Evolutionary conservation across 2,888 invertebrate species (phyloP).

Genomic region (Endotricha flammealis): DNA sequence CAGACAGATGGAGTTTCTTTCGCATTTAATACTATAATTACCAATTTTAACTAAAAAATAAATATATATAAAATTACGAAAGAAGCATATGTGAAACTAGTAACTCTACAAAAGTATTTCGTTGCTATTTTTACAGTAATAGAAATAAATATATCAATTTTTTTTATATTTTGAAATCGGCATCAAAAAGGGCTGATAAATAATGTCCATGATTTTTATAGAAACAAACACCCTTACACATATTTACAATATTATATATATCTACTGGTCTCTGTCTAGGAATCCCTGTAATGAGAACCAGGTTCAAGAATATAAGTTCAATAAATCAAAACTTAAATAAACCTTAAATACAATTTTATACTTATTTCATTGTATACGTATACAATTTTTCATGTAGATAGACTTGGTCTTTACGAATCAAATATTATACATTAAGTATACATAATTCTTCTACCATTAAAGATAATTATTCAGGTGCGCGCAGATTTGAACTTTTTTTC

Average conservation of each 20-base stretch:
- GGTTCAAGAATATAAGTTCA: neutral
- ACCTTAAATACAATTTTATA: neutral
- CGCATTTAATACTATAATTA: too few relatives aligned
- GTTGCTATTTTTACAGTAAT: too few relatives aligned
- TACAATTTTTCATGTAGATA: neutral
- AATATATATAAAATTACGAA: too few relatives aligned
- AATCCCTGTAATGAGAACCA: neutral
- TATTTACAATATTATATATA: neutral
- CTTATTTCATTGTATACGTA: neutral
- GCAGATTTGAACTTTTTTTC: neutral
- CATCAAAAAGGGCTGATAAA: too few relatives aligned
- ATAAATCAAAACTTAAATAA: neutral
- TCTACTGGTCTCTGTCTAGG: neutral
- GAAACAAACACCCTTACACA: neutral
- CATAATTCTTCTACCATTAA: neutral
- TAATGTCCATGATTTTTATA: neutral
- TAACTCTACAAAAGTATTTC: too few relatives aligned
- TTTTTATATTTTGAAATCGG: too few relatives aligned
- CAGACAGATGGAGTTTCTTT: too few relatives aligned
- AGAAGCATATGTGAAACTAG: too few relatives aligned
- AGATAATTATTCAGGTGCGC: neutral
- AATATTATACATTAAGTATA: neutral
- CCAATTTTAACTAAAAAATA: too few relatives aligned
- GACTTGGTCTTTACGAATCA: neutral
- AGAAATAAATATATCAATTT: too few relatives aligned